A percentile compares a stretch with the other conserved stretches of the same genome.
Conservation (phyloP, 2,113 vertebrate species). For the Mus spicilegus region DNA sequence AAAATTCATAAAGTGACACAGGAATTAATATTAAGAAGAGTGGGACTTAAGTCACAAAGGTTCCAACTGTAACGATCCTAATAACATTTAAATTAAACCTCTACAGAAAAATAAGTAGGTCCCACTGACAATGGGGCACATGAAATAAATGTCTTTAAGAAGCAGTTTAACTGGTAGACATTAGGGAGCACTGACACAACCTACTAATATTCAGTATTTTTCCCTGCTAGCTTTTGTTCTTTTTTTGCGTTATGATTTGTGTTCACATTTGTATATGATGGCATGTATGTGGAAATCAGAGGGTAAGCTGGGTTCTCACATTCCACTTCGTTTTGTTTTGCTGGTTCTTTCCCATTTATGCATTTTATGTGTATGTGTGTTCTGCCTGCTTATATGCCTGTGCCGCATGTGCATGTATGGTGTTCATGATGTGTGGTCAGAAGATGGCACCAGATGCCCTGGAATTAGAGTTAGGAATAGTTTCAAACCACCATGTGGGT, state of each 20-base stretch:
- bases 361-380: background rate
- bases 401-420: background rate
- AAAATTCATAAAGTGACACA: background rate
- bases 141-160: conserved; percentile 15
- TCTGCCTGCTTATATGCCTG: background rate
- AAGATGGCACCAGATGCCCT: background rate
- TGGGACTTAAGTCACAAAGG: background rate
- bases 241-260: background rate
- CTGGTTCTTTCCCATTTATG: background rate
- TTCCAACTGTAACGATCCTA: background rate
- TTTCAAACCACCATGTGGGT: background rate
- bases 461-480: background rate
- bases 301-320: background rate
- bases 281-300: background rate
- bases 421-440: background rate
- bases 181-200: background rate
- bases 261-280: background rate
- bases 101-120: background rate
- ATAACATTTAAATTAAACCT: conserved; percentile 32
- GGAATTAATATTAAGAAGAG: background rate
- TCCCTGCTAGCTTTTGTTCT: background rate
- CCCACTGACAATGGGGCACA: background rate
- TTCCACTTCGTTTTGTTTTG: background rate
- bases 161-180: background rate
- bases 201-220: background rate